Evolutionary conservation across 2,888 invertebrate species (phyloP).

Genomic region (Dryobotodes eremita): DNA sequence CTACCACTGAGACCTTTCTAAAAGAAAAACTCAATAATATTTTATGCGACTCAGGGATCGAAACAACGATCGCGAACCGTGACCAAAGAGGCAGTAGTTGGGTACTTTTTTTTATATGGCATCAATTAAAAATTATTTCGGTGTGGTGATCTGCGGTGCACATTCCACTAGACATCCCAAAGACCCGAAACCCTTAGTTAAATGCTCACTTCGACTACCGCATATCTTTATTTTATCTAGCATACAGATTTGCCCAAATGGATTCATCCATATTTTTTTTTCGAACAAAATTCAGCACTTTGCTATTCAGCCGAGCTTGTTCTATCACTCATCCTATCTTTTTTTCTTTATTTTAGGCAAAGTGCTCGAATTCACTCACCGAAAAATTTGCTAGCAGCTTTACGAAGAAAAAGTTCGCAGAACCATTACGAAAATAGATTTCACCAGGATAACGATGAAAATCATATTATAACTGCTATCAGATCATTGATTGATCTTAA

Average conservation of each 20-base stretch:
- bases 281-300: conserved; percentile 25
- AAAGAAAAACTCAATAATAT: background rate
- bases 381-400: background rate
- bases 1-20: background rate
- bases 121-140: background rate
- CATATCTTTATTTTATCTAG: background rate
- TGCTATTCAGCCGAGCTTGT: background rate
- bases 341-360: conserved; percentile 20
- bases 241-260: background rate
- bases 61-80: background rate
- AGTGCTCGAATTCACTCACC: conserved; percentile 30
- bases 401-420: background rate
- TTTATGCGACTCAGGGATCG: background rate
- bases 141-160: background rate
- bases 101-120: background rate
- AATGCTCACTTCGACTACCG: background rate
- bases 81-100: background rate
- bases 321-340: conserved; percentile 8
- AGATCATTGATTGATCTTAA: background rate
- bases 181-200: background rate
- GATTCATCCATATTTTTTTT: conserved; percentile 26
- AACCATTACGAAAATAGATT: background rate
- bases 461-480: background rate
- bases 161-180: background rate
- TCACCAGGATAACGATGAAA: background rate